phyloP scores from a whole-genome alignment of 1,140 invertebrate genomes.

The Atta texana region DNA sequence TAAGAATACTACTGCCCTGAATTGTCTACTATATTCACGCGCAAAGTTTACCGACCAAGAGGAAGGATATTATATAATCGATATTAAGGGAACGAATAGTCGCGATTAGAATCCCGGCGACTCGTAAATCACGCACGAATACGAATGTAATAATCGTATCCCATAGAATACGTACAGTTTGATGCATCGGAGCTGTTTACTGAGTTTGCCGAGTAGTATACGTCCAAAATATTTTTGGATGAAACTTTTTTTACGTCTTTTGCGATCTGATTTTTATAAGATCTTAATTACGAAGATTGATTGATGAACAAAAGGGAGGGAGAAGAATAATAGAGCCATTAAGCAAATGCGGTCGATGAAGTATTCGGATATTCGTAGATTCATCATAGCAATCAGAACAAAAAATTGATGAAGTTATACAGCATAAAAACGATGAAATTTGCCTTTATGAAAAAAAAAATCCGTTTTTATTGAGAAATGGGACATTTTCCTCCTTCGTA shows the following conservation, averaged over 20 bases:
- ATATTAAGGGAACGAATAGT: slow-evolving; percentile 11
- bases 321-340: slow-evolving; percentile 1
- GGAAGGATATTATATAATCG: slow-evolving; percentile 33
- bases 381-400: neutral
- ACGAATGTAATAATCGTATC: slow-evolving; percentile 26
- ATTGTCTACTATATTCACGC: slow-evolving; percentile 42
- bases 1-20: slow-evolving; percentile 50
- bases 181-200: neutral
- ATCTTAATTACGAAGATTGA: neutral
- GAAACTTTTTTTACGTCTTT: slow-evolving; percentile 40
- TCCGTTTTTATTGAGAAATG: slow-evolving; percentile 70
- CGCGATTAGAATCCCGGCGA: slow-evolving; percentile 3
- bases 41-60: slow-evolving; percentile 2
- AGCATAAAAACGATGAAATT: neutral
- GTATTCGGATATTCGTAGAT: slow-evolving; percentile 5
- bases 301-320: neutral
- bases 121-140: slow-evolving; percentile 40
- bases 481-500: slow-evolving; percentile 21
- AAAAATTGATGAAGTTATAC: slow-evolving; percentile 1
- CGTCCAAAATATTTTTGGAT: slow-evolving; percentile 61
- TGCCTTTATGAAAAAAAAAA: slow-evolving; percentile 42
- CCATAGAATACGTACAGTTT: slow-evolving; percentile 7
- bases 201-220: slow-evolving; percentile 16
- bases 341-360: neutral
- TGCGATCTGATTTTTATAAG: slow-evolving; percentile 49